phyloP scores from a whole-genome alignment of 2,888 invertebrate species.

The Campoplex capitator region DNA sequence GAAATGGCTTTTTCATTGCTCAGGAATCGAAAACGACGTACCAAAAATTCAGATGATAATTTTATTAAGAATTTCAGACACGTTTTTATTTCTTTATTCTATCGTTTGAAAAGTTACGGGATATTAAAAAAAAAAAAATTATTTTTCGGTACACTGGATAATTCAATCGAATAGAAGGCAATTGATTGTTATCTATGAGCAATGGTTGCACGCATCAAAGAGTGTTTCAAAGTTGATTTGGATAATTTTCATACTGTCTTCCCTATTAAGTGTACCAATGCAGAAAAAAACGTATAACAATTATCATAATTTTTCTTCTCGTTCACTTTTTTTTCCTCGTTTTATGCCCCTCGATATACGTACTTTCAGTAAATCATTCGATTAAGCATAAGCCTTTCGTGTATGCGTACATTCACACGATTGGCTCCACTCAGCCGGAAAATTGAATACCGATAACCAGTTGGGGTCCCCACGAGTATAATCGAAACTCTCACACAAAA shows the following conservation, averaged over 20 bases:
- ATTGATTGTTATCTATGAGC: background rate
- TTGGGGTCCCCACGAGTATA: constrained; percentile 23
- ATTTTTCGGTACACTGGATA: background rate
- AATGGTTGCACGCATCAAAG: background rate
- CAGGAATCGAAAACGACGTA: background rate
- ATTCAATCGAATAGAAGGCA: background rate
- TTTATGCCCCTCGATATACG: background rate
- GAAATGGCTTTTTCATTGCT: background rate
- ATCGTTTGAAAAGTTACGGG: background rate
- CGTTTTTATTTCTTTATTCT: background rate
- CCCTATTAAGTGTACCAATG: background rate
- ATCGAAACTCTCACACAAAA: constrained; percentile 22
- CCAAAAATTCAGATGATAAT: background rate
- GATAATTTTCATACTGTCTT: background rate
- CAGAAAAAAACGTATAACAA: constrained; percentile 9
- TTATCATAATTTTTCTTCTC: constrained; percentile 6
- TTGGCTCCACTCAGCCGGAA: constrained; percentile 52
- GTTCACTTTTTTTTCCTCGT: background rate
- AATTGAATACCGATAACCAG: constrained; percentile 64
- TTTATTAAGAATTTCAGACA: background rate
- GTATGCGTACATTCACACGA: constrained; percentile 19
- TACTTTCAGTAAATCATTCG: constrained; percentile 28
- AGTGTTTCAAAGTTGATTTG: background rate
- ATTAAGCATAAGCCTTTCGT: constrained; percentile 33
- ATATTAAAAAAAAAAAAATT: background rate